phyloP scores from a whole-genome alignment of 2,797 vertebrate genomes.

The Cossypha dichroa region DNA sequence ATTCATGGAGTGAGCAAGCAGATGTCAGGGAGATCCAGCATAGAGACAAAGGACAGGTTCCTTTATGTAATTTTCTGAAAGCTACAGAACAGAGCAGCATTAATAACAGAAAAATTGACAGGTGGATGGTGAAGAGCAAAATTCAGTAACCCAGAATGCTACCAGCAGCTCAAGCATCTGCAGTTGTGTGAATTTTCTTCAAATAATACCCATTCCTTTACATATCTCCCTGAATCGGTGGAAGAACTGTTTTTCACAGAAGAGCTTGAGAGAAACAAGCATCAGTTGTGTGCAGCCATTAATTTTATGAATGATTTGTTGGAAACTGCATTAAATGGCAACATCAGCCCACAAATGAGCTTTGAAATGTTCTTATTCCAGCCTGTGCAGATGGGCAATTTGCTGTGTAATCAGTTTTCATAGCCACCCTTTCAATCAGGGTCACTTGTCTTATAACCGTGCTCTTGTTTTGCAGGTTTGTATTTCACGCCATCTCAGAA shows the following conservation, averaged over 20 bases:
- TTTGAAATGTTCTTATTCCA: constrained; percentile 32
- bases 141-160: neutral
- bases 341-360: constrained; percentile 29
- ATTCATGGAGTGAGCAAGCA: rapidly evolving
- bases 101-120: neutral
- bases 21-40: neutral
- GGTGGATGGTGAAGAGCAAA: neutral
- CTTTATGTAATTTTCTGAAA: neutral
- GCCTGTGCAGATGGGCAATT: constrained; percentile 35
- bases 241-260: neutral
- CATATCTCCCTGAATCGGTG: neutral
- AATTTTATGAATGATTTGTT: constrained; percentile 52
- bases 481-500: neutral
- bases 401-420: constrained; percentile 48
- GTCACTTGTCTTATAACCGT: neutral
- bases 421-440: neutral
- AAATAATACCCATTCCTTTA: neutral
- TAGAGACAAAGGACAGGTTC: neutral
- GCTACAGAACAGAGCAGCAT: neutral
- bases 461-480: neutral
- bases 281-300: neutral
- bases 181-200: neutral
- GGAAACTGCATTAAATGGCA: constrained; percentile 41
- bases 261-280: neutral
- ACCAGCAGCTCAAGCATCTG: neutral